A percentile compares a stretch with the other conserved stretches of the same genome.
These are phyloP conservation scores for Chrysochloris asiatica DNA, from an alignment of 2,113 vertebrate genomes.

Conservation along the genomic window DNA sequence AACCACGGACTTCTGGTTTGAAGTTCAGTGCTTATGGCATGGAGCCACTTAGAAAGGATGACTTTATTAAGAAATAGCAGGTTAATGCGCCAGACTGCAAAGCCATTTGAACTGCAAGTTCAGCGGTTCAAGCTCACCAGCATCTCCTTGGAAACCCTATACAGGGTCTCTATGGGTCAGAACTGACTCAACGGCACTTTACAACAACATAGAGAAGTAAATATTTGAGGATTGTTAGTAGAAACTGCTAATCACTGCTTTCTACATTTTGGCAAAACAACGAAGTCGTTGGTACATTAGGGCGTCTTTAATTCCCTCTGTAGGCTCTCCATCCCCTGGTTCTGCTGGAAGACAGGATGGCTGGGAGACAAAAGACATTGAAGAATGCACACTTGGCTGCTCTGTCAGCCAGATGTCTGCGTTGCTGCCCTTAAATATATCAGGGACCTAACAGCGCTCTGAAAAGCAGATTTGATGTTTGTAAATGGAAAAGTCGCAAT, in stretches of 20 bases:
- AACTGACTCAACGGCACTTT: too few relatives aligned
- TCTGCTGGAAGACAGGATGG: not conserved
- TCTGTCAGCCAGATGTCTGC: conserved; percentile 11
- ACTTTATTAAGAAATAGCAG: too few relatives aligned
- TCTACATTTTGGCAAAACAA: not conserved
- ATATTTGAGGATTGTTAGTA: fast-evolving
- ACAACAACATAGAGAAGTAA: fast-evolving
- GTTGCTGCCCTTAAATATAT: fast-evolving
- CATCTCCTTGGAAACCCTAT: too few relatives aligned
- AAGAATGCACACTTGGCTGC: not conserved
- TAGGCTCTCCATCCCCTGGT: not conserved
- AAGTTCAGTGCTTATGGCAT: too few relatives aligned
- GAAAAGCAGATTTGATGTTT: not conserved
- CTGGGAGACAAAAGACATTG: not conserved
- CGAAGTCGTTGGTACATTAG: fast-evolving
- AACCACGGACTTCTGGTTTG: too few relatives aligned
- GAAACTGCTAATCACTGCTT: fast-evolving
- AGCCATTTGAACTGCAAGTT: too few relatives aligned
- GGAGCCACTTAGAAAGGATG: too few relatives aligned
- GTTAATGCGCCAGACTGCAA: too few relatives aligned
- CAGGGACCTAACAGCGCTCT: not conserved
- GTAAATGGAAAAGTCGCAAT: not conserved
- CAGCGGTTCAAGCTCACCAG: too few relatives aligned
- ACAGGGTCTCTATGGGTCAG: too few relatives aligned
- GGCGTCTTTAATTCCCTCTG: not conserved